A percentile compares a stretch with the other conserved stretches of the same genome.
These are phyloP conservation scores for Brachyptera risi DNA, from an alignment of 2,888 invertebrate species.

Conservation along the genomic window DNA sequence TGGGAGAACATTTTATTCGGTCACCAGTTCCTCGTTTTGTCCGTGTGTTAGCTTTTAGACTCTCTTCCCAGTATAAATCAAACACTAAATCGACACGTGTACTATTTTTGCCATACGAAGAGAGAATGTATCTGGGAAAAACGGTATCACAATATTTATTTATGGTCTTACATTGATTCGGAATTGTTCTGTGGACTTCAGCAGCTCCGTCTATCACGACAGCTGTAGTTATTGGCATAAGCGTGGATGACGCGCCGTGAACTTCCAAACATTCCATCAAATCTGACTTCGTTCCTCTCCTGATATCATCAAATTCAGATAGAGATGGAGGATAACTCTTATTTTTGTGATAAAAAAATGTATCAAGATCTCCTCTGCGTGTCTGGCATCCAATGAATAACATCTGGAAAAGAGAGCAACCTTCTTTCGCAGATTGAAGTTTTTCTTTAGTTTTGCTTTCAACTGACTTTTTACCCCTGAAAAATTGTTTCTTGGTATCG, in stretches of 20 bases:
- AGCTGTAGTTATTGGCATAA: background rate
- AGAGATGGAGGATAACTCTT: background rate
- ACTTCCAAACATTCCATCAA: background rate
- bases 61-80: conserved; percentile 24
- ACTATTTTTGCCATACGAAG: background rate
- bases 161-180: background rate
- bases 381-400: conserved; percentile 23
- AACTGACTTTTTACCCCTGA: conserved; percentile 18
- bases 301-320: background rate
- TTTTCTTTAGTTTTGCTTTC: conserved; percentile 8
- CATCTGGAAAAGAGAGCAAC: conserved; percentile 18
- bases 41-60: conserved; percentile 19
- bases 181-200: background rate
- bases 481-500: conserved; percentile 23
- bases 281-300: background rate
- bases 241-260: background rate
- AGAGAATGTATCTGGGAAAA: background rate
- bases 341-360: conserved; percentile 21
- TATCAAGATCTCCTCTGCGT: conserved; percentile 25
- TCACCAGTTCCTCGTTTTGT: conserved; percentile 21
- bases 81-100: conserved; percentile 24
- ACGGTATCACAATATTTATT: background rate
- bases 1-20: conserved; percentile 12
- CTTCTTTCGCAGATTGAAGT: conserved; percentile 9
- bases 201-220: background rate